Evolutionary conservation across 2,113 vertebrate species (phyloP), one percentile per base, ranked within the genome.

Genomic region (Varanus komodoensis): DNA sequence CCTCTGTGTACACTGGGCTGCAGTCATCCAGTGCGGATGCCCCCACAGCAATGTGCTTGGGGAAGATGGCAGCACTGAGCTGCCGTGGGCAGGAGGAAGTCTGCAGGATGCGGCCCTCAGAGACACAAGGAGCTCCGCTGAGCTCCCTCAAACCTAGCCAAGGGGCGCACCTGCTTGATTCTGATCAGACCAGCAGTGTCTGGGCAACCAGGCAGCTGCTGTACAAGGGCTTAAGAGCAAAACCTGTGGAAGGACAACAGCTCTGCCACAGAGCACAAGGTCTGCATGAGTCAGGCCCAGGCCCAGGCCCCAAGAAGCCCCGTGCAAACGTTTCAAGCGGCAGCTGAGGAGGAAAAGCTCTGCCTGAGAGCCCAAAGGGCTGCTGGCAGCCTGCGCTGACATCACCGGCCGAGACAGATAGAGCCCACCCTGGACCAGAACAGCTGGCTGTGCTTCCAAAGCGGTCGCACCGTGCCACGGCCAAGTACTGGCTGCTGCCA

Each of bases 401-500:
- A 1, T 44, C 29, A 27, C 54, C 64, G 85, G 73, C 12, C 73
- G 38, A 29, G n/a, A 61, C 0, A 3, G 73, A 77, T 19, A 21
- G 17, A 15, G 7, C 32, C 48, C 23, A 8, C 25, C 15, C 8
- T 27, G 38, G 23, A 12, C 25, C 48, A 79, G 50, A 79, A 57
- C 27, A 34, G 32, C 54, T 23, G 1, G 32, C 9, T 67, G 4
- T 50, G 44, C 11, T 6, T 7, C 34, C 1, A n/a, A 61, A 23
- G 12, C n/a, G 3, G 8, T 19, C 21, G 3, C 14, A 21, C 29
- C 29, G 75, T 9, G 23, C 3, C 12, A 2, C 38, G 8, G 73
- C 50, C 61, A 34, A 93, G 67, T 90, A 4, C 91, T 3, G 3
- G 21, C 0, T 23, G 89, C 14, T 9, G 82, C 38, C 95, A 11